phyloP scores from a whole-genome alignment of 2,888 invertebrate species.

The Trissolcus brochymenae region DNA sequence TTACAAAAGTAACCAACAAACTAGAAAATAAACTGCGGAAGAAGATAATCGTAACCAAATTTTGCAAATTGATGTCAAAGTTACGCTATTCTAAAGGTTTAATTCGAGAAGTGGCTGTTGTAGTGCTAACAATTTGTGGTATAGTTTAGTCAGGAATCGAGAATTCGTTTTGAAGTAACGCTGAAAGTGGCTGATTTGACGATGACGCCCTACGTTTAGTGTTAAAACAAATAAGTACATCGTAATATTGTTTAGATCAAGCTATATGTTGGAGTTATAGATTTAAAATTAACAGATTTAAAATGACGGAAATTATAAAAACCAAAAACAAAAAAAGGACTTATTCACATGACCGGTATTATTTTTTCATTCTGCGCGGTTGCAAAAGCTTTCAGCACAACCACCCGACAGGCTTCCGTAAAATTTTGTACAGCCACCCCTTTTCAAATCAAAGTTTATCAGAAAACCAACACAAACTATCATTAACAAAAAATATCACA shows the following conservation, averaged over 20 bases:
- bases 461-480: conserved; percentile 12
- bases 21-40: conserved; percentile 17
- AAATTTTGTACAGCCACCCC: conserved; percentile 29
- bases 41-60: conserved; percentile 26
- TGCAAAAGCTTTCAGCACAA: not conserved
- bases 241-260: conserved; percentile 19
- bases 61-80: conserved; percentile 43
- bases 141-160: conserved; percentile 34
- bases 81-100: conserved; percentile 39
- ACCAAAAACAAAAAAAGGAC: conserved; percentile 10
- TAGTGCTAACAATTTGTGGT: conserved; percentile 12
- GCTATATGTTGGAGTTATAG: too few relatives aligned
- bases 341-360: conserved; percentile 30
- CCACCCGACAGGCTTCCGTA: conserved; percentile 18
- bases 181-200: conserved; percentile 29
- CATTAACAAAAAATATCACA: conserved; percentile 12
- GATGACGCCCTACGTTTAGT: conserved; percentile 35
- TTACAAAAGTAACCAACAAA: conserved; percentile 26
- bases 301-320: conserved; percentile 24
- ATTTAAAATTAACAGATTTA: not conserved
- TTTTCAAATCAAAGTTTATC: conserved; percentile 37
- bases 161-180: conserved; percentile 25
- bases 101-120: conserved; percentile 25
- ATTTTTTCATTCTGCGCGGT: conserved; percentile 27
- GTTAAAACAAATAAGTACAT: conserved; percentile 19